These are phyloP conservation scores for Hapalemur alaotrensis DNA, from an alignment of 2,797 vertebrate species.

Conservation along the genomic window DNA sequence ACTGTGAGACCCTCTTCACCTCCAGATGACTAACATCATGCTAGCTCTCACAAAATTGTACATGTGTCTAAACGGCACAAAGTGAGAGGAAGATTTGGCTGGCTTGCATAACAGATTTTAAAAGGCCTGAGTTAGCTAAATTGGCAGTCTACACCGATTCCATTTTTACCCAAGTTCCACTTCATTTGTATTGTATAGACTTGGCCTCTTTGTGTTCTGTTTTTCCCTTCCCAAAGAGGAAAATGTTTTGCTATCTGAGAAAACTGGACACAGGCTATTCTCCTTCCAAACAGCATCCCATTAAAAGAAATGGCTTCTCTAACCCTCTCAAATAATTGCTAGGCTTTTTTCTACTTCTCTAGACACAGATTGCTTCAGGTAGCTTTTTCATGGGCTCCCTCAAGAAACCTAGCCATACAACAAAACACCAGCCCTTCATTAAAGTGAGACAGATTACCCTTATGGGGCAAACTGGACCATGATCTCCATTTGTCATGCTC, in stretches of 20 bases:
- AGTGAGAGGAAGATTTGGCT: conserved; percentile 15
- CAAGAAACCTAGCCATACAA: conserved; percentile 12
- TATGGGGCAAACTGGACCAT: not conserved
- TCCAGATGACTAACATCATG: not conserved
- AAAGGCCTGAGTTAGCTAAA: conserved; percentile 51
- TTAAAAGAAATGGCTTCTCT: conserved; percentile 51
- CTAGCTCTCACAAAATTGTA: conserved; percentile 22
- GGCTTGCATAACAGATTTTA: conserved; percentile 54
- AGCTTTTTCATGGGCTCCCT: conserved; percentile 23
- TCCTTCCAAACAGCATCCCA: conserved; percentile 54
- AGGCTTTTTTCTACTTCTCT: not conserved
- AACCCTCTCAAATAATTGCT: conserved; percentile 54
- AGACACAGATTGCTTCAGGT: conserved; percentile 52
- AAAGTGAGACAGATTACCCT: not conserved
- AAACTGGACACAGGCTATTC: conserved; percentile 30
- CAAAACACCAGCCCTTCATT: conserved; percentile 39
- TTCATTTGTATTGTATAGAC: conserved; percentile 45
- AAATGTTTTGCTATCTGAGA: conserved; percentile 43
- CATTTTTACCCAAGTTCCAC: conserved; percentile 52
- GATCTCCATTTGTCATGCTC: not conserved
- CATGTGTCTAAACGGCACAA: conserved; percentile 24
- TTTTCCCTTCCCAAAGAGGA: conserved; percentile 51
- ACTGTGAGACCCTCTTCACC: conserved; percentile 15
- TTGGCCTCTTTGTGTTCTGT: conserved; percentile 8
- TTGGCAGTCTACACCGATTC: conserved; percentile 27